Evolutionary conservation across 1,140 invertebrate genomes (phyloP).

Genomic region (Cyrtorhinus lividipennis): DNA sequence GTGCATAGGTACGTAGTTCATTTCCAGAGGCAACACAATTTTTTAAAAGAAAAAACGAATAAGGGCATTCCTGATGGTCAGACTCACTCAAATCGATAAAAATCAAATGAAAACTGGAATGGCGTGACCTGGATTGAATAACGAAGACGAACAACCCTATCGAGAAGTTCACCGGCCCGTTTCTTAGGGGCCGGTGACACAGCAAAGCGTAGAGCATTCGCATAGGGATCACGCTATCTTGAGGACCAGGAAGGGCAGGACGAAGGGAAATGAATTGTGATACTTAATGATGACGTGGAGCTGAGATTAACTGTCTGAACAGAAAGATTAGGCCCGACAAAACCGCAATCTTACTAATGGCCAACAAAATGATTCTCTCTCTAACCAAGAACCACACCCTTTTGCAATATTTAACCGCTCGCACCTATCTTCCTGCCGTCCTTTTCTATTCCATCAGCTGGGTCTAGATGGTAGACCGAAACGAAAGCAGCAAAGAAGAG

Average conservation of each 20-base stretch:
- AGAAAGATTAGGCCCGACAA: background rate
- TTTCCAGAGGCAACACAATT: too few species aligned
- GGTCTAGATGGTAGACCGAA: background rate
- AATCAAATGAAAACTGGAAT: background rate
- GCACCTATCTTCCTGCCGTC: too few species aligned
- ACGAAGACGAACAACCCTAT: background rate
- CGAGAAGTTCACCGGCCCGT: too few species aligned
- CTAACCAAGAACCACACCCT: background rate
- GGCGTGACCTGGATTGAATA: background rate
- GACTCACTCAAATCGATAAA: background rate
- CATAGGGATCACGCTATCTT: background rate
- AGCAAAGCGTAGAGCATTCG: too few species aligned
- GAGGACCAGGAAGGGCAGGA: too few species aligned
- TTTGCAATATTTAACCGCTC: background rate
- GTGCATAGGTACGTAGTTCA: too few species aligned
- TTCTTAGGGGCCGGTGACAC: background rate
- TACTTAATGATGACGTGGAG: background rate
- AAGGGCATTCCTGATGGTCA: too few species aligned
- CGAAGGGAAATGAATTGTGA: background rate
- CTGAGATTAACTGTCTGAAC: too few species aligned
- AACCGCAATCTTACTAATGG: constrained; percentile 4
- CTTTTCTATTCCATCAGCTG: background rate
- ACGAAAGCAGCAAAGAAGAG: too few species aligned
- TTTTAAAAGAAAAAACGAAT: too few species aligned
- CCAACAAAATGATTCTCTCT: background rate